Base-by-base conservation (phyloP, 37 sponge, comb jelly and placozoan species). In the Corticium candelabrum region DNA sequence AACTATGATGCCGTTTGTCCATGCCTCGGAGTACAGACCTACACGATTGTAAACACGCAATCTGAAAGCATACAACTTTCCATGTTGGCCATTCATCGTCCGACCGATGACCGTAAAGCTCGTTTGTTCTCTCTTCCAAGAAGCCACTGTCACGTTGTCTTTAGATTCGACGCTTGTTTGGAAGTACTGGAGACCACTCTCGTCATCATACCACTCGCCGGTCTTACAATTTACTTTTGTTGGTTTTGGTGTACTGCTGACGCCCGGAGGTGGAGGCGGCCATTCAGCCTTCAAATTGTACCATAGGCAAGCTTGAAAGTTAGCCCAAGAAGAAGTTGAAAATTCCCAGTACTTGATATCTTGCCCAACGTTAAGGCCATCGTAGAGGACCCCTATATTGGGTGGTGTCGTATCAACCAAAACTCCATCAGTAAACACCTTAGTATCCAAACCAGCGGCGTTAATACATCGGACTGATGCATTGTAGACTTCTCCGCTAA, bases 1-100 rank as follows among this genome's bases (percentile, higher is more conserved):
- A 31, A 93, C 82, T 34, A 41, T 74, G 2, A 89, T 78, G 0
- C 94, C 94, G 77, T 87, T 89, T 15, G 88, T 35, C 5, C 21
- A 15, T 29, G 36, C 73, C 21, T 70, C 29, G 73, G 5, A 30
- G 73, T 35, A 15, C 31, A 29, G 33, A 35, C 73, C 73, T 32
- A 32, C 73, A 4, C 31, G 4, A 32, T 70, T 70, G 73, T 70
- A 15, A 4, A 70, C 36, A 4, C 73, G 73, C 7, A 70, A 32
- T 70, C 31, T 32, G 31, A 70, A 70, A 29, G 35, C 5, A 70
- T 70, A 70, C 35, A 15, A 29, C 5, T 34, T 4, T 29, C 36
- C 36, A 34, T 70, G 73, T 5, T 35, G 4, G 5, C 7, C 29
- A 32, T 29, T 32, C 5, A 4, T 15, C 31, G 73, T 29, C 36